Evolutionary conservation across 2,113 vertebrate species (phyloP).

Genomic region (Oryzias melastigma): DNA sequence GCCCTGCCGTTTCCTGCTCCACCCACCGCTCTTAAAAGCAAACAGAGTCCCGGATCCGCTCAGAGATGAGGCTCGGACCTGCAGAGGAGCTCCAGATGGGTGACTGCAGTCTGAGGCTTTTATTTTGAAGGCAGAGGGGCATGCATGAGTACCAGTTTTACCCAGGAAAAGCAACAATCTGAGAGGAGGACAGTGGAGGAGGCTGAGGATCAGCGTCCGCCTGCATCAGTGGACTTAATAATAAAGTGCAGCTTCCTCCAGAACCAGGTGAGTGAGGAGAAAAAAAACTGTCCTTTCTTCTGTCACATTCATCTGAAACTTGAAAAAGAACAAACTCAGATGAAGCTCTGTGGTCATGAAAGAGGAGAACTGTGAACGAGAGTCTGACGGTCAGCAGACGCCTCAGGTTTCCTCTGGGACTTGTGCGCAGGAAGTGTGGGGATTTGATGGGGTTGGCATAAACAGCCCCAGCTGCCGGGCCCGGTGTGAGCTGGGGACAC

Average conservation of each 20-base stretch:
- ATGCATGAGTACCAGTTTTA: conserved; percentile 6
- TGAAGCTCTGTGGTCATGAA: no score
- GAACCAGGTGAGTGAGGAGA: conserved; percentile 49
- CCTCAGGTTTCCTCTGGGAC: conserved; percentile 36
- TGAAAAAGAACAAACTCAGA: no score
- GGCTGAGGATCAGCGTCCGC: conserved; percentile 32
- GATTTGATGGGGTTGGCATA: conserved; percentile 57
- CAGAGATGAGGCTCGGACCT: conserved; percentile 8
- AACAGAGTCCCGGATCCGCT: conserved; percentile 41
- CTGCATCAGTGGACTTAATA: not conserved
- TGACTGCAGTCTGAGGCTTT: conserved; percentile 1
- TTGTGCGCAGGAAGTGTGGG: conserved; percentile 55
- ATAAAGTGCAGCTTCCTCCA: not conserved
- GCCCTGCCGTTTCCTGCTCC: conserved; percentile 74
- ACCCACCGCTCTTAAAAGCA: conserved; percentile 67
- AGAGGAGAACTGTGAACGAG: not conserved
- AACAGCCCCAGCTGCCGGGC: conserved; percentile 44
- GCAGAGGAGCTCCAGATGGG: not conserved
- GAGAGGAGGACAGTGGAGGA: conserved; percentile 3
- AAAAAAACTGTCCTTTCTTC: no score
- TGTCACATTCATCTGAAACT: not conserved
- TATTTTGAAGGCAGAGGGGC: conserved; percentile 18
- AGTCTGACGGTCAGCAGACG: not conserved
- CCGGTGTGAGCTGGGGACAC: conserved; percentile 39
- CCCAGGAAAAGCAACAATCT: conserved; percentile 22